Base-by-base conservation (phyloP, 2,888 invertebrate genomes). In the Lathronympha strigana region DNA sequence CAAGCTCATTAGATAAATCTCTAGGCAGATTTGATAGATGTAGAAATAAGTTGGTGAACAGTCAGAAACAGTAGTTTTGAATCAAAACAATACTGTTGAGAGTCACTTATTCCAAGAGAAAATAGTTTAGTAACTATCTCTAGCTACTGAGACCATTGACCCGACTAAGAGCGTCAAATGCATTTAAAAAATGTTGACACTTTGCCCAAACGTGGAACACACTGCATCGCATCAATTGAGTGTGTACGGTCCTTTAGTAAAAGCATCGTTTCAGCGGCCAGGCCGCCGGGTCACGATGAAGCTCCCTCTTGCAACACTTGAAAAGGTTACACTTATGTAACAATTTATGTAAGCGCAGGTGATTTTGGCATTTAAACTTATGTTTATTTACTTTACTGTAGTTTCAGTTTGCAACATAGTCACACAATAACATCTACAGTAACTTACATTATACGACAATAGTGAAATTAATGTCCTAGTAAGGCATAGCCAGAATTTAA, bases 321-420 rank as follows among this genome's bases (percentile, higher is more conserved):
- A 61, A 66, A 64, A 66, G 66, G 66, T 66, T 61, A 66, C 8
- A 5, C 19, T 66, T 66, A 66, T 47, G 54, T 66, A 66, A 66
- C 45, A 47, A 17, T 21, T 63, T 60, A 61, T 28, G 64, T 66
- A 66, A 66, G 25, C 45, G 64, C 60, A 66, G 53, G 61, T 53
- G 57, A 63, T 64, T 64, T 60, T 25, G 54, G 43, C 47, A 58
- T 58, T 58, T 53, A 43, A 36, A 58, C 33, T 19, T n/a, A 25
- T 36, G 33, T 49, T 58, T 60, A 43, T 53, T 62, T 62, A 40
- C 31, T 38, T 25, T 47, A 13, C 19, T 11, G 17, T 19, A 33
- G n/a, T 58, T 55, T 47, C 45, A 58, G 57, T 33, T 33, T 53
- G 53, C 53, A 21, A 53, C 36, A 19, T 36, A 36, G n/a, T 15